Percentiles rank a stretch among this genome's conserved stretches.
Evolutionary conservation across 1,140 invertebrate species (phyloP).

Genomic region (Heliconius melpomene): DNA sequence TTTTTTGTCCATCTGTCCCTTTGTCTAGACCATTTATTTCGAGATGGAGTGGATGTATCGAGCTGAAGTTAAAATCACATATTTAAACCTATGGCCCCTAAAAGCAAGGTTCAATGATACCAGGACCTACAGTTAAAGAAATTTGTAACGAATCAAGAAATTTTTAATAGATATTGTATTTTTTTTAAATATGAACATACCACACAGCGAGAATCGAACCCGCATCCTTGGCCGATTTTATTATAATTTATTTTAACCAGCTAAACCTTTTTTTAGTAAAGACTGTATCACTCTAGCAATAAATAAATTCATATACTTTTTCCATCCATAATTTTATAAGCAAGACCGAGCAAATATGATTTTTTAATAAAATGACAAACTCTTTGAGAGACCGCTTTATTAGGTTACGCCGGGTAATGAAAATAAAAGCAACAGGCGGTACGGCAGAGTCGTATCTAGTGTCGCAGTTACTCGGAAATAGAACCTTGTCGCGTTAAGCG

Average conservation of each 20-base stretch:
- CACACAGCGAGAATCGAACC: no score
- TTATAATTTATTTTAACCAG: background rate
- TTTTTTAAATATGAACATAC: no score
- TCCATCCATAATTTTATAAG: slow-evolving; percentile 17
- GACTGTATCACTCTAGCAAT: background rate
- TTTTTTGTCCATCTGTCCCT: no score
- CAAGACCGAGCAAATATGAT: slow-evolving; percentile 54
- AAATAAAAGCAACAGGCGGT: slow-evolving; percentile 64
- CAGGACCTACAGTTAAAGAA: no score
- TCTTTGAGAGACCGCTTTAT: slow-evolving; percentile 68
- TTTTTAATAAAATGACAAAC: slow-evolving; percentile 68
- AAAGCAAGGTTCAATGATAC: no score
- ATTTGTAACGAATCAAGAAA: no score
- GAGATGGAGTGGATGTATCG: no score
- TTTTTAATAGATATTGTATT: no score
- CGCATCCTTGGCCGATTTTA: no score
- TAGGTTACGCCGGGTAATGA: slow-evolving; percentile 63
- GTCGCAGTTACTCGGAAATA: slow-evolving; percentile 36
- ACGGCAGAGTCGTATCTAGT: slow-evolving; percentile 41
- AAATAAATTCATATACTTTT: background rate
- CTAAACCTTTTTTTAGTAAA: background rate
- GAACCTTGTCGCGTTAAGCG: slow-evolving; percentile 40
- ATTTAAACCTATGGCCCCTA: no score
- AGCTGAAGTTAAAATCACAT: no score
- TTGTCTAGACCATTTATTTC: no score